Evolutionary conservation across 2,113 vertebrate genomes (phyloP).

Genomic region (Calonectris borealis): DNA sequence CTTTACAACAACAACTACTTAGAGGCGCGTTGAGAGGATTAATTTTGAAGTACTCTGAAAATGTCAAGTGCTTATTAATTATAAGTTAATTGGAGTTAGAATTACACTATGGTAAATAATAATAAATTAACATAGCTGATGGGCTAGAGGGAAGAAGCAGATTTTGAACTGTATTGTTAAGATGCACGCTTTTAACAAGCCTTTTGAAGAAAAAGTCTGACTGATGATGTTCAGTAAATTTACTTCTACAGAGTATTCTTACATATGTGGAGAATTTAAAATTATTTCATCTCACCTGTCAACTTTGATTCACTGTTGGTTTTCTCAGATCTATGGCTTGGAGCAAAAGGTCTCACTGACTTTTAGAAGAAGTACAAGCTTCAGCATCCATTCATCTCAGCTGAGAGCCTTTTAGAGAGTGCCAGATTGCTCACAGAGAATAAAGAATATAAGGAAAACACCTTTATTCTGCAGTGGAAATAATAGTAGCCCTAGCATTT

Average conservation of each 20-base stretch:
- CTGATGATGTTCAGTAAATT: not conserved
- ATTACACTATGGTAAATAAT: constrained; percentile 60
- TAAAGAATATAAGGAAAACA: not conserved
- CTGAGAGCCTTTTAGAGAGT: not conserved
- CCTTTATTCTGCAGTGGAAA: not conserved
- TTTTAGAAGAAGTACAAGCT: not conserved
- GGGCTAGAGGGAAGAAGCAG: not conserved
- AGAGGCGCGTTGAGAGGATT: not conserved
- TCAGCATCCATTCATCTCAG: not conserved
- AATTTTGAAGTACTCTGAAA: constrained; percentile 14
- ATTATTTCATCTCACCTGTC: not conserved
- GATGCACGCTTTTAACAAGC: not conserved
- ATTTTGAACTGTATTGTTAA: not conserved
- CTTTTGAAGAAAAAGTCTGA: not conserved
- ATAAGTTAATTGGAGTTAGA: constrained; percentile 55
- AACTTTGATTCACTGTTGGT: not conserved
- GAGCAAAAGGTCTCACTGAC: not conserved
- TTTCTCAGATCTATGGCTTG: not conserved
- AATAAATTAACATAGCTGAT: constrained; percentile 54
- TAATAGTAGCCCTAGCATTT: not conserved
- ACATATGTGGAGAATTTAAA: not conserved
- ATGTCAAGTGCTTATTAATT: constrained; percentile 69
- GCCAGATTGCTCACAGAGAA: not conserved
- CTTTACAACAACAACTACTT: constrained; percentile 46
- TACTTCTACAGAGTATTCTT: not conserved